phyloP scores from a whole-genome alignment of 2,113 vertebrate species.

The Bubalus kerabau region DNA sequence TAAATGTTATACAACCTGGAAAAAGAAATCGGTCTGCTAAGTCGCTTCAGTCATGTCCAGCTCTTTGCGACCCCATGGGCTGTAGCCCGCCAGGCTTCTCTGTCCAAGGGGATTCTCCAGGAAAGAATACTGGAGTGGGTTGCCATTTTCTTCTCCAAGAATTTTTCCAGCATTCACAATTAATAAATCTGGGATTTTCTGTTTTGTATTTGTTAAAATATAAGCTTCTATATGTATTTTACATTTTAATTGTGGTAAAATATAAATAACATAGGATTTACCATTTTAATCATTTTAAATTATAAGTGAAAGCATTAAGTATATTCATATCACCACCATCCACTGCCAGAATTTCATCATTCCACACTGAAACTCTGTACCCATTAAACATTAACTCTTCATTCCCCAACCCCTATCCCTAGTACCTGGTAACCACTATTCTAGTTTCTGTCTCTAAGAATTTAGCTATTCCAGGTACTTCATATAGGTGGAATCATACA shows the following conservation, averaged over 20 bases:
- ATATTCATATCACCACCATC: background rate
- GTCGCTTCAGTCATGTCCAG: background rate
- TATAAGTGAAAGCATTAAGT: background rate
- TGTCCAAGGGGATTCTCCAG: background rate
- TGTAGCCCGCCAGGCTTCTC: background rate
- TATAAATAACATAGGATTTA: background rate
- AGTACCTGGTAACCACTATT: background rate
- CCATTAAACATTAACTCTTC: background rate
- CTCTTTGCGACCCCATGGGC: rapidly evolving
- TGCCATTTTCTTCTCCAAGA: background rate
- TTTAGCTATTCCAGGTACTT: background rate
- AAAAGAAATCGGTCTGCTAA: background rate
- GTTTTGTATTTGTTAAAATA: background rate
- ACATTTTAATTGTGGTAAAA: background rate
- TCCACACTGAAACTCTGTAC: background rate
- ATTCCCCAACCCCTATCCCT: background rate
- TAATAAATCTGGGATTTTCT: background rate
- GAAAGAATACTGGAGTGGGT: background rate
- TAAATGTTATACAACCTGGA: background rate
- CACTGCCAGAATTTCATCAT: background rate
- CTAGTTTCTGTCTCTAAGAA: background rate
- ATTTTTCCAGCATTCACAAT: background rate
- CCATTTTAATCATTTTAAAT: background rate
- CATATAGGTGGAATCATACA: background rate
- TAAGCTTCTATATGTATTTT: background rate